These are phyloP conservation scores for Aethes cnicana DNA, from an alignment of 2,888 invertebrate genomes.

Conservation along the genomic window DNA sequence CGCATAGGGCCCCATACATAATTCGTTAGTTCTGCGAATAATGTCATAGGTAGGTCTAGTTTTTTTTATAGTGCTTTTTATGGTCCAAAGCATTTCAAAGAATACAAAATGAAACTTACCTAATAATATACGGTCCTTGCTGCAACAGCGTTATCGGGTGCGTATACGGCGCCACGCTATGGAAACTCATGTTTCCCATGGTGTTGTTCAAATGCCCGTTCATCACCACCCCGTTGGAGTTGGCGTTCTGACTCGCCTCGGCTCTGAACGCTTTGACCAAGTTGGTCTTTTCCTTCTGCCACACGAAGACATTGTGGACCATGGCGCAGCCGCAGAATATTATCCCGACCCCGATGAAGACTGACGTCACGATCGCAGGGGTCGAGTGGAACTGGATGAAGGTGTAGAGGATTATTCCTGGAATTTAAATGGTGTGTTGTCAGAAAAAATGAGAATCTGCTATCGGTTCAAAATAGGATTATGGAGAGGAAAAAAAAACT, in stretches of 20 bases:
- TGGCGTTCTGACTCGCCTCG: conserved; percentile 56
- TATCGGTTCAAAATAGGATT: too few relatives aligned
- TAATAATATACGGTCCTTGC: conserved; percentile 82
- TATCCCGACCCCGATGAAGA: conserved; percentile 93
- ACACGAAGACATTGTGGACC: conserved; percentile 96
- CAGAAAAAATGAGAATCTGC: not conserved
- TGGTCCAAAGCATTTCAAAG: too few relatives aligned
- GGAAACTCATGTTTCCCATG: conserved; percentile 67
- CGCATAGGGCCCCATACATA: too few relatives aligned
- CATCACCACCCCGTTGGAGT: conserved; percentile 66
- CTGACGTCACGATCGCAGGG: conserved; percentile 94
- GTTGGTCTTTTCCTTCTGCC: conserved; percentile 95
- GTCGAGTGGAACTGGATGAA: conserved; percentile 96
- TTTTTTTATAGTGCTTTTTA: too few relatives aligned
- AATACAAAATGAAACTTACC: too few relatives aligned
- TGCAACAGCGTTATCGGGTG: conserved; percentile 75
- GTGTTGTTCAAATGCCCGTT: conserved; percentile 73
- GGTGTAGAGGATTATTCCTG: conserved; percentile 95
- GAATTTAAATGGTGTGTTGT: conserved; percentile 41
- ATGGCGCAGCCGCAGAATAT: conserved; percentile 96
- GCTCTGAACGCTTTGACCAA: conserved; percentile 85
- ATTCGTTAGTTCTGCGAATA: too few relatives aligned
- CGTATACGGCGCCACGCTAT: conserved; percentile 68
- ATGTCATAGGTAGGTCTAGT: too few relatives aligned
- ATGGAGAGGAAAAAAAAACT: too few relatives aligned